phyloP scores from a whole-genome alignment of 1,140 invertebrate species.

The Drosophila triauraria region DNA sequence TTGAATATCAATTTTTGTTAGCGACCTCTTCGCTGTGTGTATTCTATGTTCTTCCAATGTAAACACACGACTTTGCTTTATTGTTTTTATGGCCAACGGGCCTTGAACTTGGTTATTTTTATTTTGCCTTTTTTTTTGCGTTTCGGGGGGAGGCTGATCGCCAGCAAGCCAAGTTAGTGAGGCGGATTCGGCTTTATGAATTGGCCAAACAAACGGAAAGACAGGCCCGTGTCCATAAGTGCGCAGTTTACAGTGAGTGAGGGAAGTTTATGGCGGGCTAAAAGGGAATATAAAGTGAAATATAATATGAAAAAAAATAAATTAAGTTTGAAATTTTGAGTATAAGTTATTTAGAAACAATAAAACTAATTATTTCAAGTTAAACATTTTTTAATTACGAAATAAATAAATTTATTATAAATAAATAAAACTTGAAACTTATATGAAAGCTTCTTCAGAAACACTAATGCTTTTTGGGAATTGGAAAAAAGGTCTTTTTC shows the following conservation, averaged over 20 bases:
- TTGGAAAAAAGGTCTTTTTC: no score
- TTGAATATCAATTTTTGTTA: slow-evolving; percentile 29
- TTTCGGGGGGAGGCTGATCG: background rate
- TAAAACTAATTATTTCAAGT: no score
- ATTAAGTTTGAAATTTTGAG: no score
- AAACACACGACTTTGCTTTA: slow-evolving; percentile 28
- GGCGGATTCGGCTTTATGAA: slow-evolving; percentile 16
- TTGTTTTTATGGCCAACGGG: slow-evolving; percentile 9
- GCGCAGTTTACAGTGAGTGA: background rate
- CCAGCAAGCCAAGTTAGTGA: slow-evolving; percentile 2
- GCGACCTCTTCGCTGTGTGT: background rate
- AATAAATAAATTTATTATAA: no score
- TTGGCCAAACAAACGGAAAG: slow-evolving; percentile 9
- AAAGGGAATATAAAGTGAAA: no score
- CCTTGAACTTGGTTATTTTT: slow-evolving; percentile 35
- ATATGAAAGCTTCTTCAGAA: no score
- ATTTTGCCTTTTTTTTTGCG: background rate
- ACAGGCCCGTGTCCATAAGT: slow-evolving; percentile 14
- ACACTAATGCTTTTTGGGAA: no score
- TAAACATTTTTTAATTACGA: no score
- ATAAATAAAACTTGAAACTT: no score
- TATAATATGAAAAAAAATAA: no score
- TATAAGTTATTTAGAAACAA: background rate
- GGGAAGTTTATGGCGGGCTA: background rate
- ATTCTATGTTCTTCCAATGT: slow-evolving; percentile 27